A percentile compares a stretch with the other conserved stretches of the same genome.
These are phyloP conservation scores for Epizoanthus stellaris DNA, from an alignment of 92 coral and sea anemone genomes.

Conservation along the genomic window DNA sequence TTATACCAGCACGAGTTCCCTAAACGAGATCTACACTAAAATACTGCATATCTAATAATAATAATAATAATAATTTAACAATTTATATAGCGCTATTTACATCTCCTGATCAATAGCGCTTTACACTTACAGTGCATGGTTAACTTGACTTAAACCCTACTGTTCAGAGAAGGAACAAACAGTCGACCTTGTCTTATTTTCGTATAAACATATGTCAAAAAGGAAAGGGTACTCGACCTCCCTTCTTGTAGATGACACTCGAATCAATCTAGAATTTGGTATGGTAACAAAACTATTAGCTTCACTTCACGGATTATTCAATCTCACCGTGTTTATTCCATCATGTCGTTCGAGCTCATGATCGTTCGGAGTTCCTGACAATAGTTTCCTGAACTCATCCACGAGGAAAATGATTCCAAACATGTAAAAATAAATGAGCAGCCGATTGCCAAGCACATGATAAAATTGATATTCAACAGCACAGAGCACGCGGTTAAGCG, in stretches of 20 bases:
- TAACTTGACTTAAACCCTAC: not conserved
- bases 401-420: constrained; percentile 23
- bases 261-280: not conserved
- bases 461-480: not conserved
- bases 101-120: not conserved
- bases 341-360: constrained; percentile 8
- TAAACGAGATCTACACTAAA: too few relatives aligned
- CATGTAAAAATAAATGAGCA: constrained; percentile 22
- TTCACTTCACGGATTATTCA: not conserved
- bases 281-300: not conserved
- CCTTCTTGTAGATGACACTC: not conserved
- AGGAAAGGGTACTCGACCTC: not conserved
- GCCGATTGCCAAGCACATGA: not conserved
- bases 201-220: too few relatives aligned
- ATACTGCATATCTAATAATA: too few relatives aligned
- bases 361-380: constrained; percentile 2
- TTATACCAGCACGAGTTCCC: too few relatives aligned
- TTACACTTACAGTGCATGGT: not conserved
- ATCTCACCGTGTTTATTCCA: constrained; percentile 9
- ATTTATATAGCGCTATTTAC: too few relatives aligned
- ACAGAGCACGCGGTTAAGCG: constrained; percentile 19
- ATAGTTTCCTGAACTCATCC: constrained; percentile 13
- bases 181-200: too few relatives aligned
- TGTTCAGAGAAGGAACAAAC: too few relatives aligned
- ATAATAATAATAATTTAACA: too few relatives aligned